A percentile compares a stretch with the other conserved stretches of the same genome.
Evolutionary conservation across 1,140 invertebrate species (phyloP).

Genomic region (Drosophila sucinea): DNA sequence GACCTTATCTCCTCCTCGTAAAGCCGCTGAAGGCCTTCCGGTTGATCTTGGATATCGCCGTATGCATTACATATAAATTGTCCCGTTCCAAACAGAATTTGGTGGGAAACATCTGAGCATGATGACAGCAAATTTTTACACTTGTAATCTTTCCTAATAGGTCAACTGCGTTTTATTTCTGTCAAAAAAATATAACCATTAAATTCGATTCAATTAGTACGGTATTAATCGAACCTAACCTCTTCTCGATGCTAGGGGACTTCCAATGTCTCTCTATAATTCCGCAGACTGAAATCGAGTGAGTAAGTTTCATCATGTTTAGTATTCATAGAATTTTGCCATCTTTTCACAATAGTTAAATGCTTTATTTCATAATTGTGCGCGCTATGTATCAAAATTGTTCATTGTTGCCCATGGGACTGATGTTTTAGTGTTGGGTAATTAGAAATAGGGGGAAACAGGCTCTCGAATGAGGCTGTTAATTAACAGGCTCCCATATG

Average conservation of each 20-base stretch:
- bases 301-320: conserved; percentile 48
- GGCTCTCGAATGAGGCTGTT: too few relatives aligned
- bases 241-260: conserved; percentile 38
- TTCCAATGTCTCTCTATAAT: conserved; percentile 64
- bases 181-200: not conserved
- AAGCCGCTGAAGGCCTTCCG: conserved; percentile 52
- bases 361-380: too few relatives aligned
- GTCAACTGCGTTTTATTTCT: conserved; percentile 54
- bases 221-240: conserved; percentile 30
- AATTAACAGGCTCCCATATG: too few relatives aligned
- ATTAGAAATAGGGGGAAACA: too few relatives aligned
- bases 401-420: too few relatives aligned
- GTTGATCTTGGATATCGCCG: conserved; percentile 61
- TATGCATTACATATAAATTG: conserved; percentile 62
- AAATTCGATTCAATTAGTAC: too few relatives aligned
- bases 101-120: conserved; percentile 69
- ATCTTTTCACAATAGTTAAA: too few relatives aligned
- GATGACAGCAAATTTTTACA: conserved; percentile 75
- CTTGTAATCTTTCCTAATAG: conserved; percentile 55
- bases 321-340: too few relatives aligned
- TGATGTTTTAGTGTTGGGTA: too few relatives aligned
- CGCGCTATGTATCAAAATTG: too few relatives aligned
- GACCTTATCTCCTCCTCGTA: conserved; percentile 58
- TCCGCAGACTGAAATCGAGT: conserved; percentile 64
- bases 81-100: conserved; percentile 64